Conservation (phyloP, 2,113 vertebrate genomes). For the Panthera uncia region DNA sequence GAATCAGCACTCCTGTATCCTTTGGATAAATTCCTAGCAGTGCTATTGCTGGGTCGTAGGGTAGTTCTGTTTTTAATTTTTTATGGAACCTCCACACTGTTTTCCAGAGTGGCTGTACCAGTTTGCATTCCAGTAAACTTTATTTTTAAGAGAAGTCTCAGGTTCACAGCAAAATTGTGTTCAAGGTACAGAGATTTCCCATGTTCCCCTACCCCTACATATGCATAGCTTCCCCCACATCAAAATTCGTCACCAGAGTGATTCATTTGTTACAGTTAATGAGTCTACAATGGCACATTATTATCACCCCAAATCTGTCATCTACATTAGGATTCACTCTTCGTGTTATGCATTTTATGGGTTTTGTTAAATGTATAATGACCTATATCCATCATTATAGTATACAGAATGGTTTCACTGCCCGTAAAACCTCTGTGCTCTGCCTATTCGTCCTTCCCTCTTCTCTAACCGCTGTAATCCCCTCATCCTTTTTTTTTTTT, state of each 20-base stretch:
- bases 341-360: not conserved
- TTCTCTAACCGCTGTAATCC: not conserved
- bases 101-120: no score
- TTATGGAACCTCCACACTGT: no score
- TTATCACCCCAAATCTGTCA: not conserved
- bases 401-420: slow-evolving; percentile 30
- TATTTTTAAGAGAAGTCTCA: not conserved
- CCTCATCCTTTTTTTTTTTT: slow-evolving; percentile 19
- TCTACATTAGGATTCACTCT: not conserved
- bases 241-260: not conserved
- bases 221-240: not conserved
- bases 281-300: not conserved
- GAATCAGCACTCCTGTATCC: no score
- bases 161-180: not conserved
- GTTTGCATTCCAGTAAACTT: not conserved
- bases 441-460: not conserved
- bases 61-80: no score
- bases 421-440: not conserved
- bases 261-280: not conserved
- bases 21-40: no score
- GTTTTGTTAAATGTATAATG: not conserved
- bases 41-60: no score
- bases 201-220: not conserved
- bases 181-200: not conserved
- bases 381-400: slow-evolving; percentile 7